A percentile compares a stretch with the other conserved stretches of the same genome.
phyloP scores from a whole-genome alignment of 2,888 invertebrate genomes.

The Tortricodes alternella region DNA sequence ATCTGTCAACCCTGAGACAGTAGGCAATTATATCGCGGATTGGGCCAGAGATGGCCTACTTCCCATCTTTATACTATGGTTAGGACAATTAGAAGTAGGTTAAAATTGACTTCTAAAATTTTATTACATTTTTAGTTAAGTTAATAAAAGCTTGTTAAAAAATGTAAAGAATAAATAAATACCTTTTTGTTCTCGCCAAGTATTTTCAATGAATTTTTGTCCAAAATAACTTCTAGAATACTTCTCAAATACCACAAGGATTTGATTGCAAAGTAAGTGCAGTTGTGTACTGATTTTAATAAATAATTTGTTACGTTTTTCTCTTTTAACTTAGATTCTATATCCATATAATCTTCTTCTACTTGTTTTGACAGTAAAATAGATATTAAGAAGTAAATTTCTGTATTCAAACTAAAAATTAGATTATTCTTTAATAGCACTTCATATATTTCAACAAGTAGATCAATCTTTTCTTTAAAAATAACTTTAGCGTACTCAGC shows the following conservation, averaged over 20 bases:
- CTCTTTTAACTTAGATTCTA: constrained; percentile 44
- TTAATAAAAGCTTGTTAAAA: too few relatives aligned
- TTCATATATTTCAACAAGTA: constrained; percentile 82
- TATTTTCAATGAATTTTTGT: constrained; percentile 85
- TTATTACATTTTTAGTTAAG: too few relatives aligned
- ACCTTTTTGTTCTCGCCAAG: constrained; percentile 87
- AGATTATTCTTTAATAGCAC: constrained; percentile 83
- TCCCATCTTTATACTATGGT: too few relatives aligned
- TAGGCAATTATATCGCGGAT: too few relatives aligned
- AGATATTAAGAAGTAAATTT: constrained; percentile 87
- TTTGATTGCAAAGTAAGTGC: constrained; percentile 88
- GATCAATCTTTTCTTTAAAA: constrained; percentile 77
- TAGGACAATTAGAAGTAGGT: too few relatives aligned
- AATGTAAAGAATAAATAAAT: too few relatives aligned
- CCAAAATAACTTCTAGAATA: constrained; percentile 82
- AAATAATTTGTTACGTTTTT: constrained; percentile 35
- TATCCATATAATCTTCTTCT: constrained; percentile 55
- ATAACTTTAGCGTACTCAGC: constrained; percentile 72
- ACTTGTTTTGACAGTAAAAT: constrained; percentile 81
- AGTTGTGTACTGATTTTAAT: constrained; percentile 83
- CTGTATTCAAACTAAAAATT: constrained; percentile 85
- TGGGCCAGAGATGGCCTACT: too few relatives aligned
- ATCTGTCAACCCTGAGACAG: too few relatives aligned
- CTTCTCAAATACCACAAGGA: constrained; percentile 83
- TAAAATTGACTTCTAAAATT: too few relatives aligned